phyloP scores from a whole-genome alignment of 35 echinoderm and acorn worm species.

The Lytechinus pictus region DNA sequence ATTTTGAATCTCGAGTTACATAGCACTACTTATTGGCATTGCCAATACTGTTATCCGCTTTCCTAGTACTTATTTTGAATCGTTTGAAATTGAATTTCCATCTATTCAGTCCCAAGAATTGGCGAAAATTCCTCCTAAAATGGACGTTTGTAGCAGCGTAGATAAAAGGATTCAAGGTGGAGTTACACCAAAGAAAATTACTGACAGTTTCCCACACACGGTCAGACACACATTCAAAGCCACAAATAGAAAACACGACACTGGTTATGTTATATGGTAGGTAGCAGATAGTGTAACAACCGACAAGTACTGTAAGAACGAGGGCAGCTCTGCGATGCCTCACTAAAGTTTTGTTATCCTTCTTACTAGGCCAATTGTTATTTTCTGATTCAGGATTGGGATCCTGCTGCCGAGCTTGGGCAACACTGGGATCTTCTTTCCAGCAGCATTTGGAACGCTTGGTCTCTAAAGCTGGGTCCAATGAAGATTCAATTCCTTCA shows the following conservation, averaged over 20 bases:
- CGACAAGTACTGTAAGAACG: slow-evolving; percentile 45
- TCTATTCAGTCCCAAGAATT: background rate
- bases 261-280: slow-evolving; percentile 50
- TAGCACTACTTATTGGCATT: too few species aligned
- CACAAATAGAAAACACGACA: slow-evolving; percentile 44
- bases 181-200: slow-evolving; percentile 71
- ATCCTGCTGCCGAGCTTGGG: background rate
- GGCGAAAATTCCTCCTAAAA: slow-evolving; percentile 46
- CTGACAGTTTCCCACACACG: slow-evolving; percentile 52
- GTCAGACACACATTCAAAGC: slow-evolving; percentile 9
- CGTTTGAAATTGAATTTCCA: background rate
- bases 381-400: background rate
- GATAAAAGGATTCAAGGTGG: slow-evolving; percentile 68
- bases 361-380: background rate
- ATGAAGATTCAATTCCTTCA: background rate
- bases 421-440: background rate
- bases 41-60: too few species aligned
- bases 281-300: slow-evolving; percentile 55
- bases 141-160: slow-evolving; percentile 57
- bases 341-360: background rate
- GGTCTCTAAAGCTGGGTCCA: background rate
- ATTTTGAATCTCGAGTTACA: too few species aligned
- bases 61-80: background rate
- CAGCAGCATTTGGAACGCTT: background rate
- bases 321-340: slow-evolving; percentile 54